phyloP scores from a whole-genome alignment of 1,140 invertebrate species.

The Ooceraea biroi region DNA sequence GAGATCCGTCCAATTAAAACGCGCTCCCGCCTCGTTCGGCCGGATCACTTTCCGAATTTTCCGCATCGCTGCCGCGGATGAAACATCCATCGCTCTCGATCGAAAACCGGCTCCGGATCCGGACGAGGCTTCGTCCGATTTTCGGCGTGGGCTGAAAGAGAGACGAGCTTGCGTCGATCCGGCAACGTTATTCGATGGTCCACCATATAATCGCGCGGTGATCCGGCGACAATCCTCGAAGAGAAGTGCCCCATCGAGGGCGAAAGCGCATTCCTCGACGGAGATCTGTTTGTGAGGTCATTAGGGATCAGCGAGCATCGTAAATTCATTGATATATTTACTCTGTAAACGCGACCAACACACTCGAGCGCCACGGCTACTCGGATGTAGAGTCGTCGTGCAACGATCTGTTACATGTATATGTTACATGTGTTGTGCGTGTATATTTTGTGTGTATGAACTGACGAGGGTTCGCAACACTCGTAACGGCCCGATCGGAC shows the following conservation, averaged over 20 bases:
- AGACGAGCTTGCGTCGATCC: slow-evolving; percentile 12
- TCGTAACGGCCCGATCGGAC: slow-evolving; percentile 48
- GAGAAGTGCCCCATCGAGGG: slow-evolving; percentile 50
- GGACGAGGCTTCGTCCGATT: neutral
- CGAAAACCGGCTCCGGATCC: slow-evolving; percentile 14
- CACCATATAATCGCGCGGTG: neutral
- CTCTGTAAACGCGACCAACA: slow-evolving; percentile 80
- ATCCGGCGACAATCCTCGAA: slow-evolving; percentile 29
- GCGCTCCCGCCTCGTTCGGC: slow-evolving; percentile 13
- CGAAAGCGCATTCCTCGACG: slow-evolving; percentile 79
- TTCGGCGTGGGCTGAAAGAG: neutral
- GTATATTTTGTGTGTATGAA: neutral
- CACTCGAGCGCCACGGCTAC: slow-evolving; percentile 47
- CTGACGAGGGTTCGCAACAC: slow-evolving; percentile 33
- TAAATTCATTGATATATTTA: slow-evolving; percentile 83
- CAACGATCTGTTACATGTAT: slow-evolving; percentile 7
- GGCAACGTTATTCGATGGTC: neutral
- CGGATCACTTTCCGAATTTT: slow-evolving; percentile 40
- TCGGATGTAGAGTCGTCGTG: slow-evolving; percentile 37
- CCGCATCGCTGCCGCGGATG: slow-evolving; percentile 24
- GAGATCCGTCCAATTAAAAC: slow-evolving; percentile 48
- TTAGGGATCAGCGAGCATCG: slow-evolving; percentile 83
- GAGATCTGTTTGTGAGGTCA: slow-evolving; percentile 84
- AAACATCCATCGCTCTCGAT: slow-evolving; percentile 18
- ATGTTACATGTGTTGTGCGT: no score